Base-by-base conservation (phyloP, 2,888 invertebrate genomes). In the Artemia sinica region DNA sequence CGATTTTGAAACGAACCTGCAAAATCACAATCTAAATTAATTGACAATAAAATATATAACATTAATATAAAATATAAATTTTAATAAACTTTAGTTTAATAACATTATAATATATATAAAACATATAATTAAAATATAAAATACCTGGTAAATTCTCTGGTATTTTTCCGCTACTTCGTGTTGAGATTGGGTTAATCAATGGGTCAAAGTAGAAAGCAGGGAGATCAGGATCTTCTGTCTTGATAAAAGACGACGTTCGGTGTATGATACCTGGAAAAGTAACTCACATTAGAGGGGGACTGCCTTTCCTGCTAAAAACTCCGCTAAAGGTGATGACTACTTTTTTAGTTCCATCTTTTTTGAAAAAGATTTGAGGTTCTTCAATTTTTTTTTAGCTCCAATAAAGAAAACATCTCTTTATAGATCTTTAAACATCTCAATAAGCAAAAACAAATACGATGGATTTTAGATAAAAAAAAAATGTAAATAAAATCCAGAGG, bases 161-260 rank as follows among this genome's bases (percentile, higher is more conserved):
- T 14, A 58, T 77, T 48, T 70, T 70, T 5, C 76, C 75, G 0
- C 91, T 85, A 79, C 92, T 90, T 69, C 93, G 83, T 77, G 96
- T 95, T 1, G 97, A 93, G 74, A 99, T 98, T 0, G 98, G 97
- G 80, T 99, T 99, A 77, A 99, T 98, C 67, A 99, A 82, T 0
- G 98, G 98, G 81, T 99, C 98, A 80, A 97, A 99, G 79, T 99
- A 99, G 79, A 98, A 99, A 0, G 98, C 98, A 51, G 98, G 98
- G 70, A 99, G 81, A 80, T 99, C 98, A 9, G 98, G 97, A 84
- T 99, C 98, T 81, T 99, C 98, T 0, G 98, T 98, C 82, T 98
- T 98, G 75, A 99, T 99, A 79, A 91, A 99, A 0, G n/a, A 99
- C 96, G 8, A 99, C 97, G 78, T 96, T 97, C 48, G 98, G 97